phyloP scores from a whole-genome alignment of 2,113 vertebrate species.

The Carollia perspicillata region DNA sequence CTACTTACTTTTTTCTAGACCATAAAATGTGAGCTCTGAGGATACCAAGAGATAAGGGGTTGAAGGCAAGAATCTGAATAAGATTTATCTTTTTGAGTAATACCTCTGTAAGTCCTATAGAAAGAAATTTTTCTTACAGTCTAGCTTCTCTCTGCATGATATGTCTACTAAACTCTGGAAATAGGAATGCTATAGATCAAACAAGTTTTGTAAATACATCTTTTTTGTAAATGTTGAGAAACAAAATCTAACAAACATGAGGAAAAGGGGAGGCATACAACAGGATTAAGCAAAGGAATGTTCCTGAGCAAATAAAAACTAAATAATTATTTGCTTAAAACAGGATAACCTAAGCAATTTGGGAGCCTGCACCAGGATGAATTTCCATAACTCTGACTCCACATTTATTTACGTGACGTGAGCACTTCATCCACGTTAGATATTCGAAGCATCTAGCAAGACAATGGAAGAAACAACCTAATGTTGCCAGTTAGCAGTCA shows the following conservation, averaged over 20 bases:
- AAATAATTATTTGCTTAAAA: constrained; percentile 28
- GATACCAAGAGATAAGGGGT: not conserved
- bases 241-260: not conserved
- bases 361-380: not conserved
- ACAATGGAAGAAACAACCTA: not conserved
- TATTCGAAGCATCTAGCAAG: not conserved
- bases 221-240: constrained; percentile 8
- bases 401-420: not conserved
- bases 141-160: not conserved
- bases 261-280: not conserved
- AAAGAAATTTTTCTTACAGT: not conserved
- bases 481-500: not conserved
- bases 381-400: not conserved
- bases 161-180: not conserved
- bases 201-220: not conserved
- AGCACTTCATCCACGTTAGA: not conserved
- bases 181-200: not conserved
- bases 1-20: not conserved
- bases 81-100: not conserved
- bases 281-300: not conserved
- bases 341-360: not conserved
- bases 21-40: not conserved
- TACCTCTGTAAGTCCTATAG: not conserved
- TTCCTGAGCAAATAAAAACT: constrained; percentile 29
- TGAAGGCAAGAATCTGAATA: not conserved